Conservation (phyloP, 2,888 invertebrate genomes). For the Flexamia atlantica region DNA sequence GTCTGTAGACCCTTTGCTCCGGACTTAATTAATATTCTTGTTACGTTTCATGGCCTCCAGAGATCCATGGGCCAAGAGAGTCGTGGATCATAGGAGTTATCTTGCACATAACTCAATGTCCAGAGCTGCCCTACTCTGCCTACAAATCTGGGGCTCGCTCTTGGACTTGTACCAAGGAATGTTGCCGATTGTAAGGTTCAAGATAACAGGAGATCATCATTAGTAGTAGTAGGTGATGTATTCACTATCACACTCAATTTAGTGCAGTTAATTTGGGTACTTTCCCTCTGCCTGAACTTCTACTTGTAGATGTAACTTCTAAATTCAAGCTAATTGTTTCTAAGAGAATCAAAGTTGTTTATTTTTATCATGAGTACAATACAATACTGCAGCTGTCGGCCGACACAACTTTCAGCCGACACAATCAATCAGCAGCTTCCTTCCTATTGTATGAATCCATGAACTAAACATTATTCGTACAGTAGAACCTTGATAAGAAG, state of each 20-base stretch:
- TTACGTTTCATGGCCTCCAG: background rate
- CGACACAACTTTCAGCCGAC: too few relatives aligned
- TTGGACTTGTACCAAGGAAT: slow-evolving; percentile 6
- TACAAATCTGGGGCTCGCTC: background rate
- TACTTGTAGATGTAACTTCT: too few relatives aligned
- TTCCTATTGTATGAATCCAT: too few relatives aligned
- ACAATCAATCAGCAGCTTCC: too few relatives aligned
- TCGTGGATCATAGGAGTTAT: slow-evolving; percentile 4
- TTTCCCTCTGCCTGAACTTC: too few relatives aligned
- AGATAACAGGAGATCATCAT: background rate
- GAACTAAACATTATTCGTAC: too few relatives aligned
- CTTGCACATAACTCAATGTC: background rate
- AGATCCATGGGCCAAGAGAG: background rate
- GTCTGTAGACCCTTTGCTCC: background rate
- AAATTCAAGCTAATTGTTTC: too few relatives aligned
- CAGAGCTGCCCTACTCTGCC: background rate
- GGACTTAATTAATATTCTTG: background rate
- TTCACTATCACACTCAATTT: background rate
- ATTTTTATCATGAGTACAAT: too few relatives aligned
- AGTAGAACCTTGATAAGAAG: too few relatives aligned
- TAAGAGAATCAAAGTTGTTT: too few relatives aligned
- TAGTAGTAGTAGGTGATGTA: background rate
- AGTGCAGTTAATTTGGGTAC: too few relatives aligned
- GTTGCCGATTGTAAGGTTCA: background rate
- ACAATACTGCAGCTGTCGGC: too few relatives aligned